Conservation (phyloP, 2,113 vertebrate species). For the Callaeas wilsoni region DNA sequence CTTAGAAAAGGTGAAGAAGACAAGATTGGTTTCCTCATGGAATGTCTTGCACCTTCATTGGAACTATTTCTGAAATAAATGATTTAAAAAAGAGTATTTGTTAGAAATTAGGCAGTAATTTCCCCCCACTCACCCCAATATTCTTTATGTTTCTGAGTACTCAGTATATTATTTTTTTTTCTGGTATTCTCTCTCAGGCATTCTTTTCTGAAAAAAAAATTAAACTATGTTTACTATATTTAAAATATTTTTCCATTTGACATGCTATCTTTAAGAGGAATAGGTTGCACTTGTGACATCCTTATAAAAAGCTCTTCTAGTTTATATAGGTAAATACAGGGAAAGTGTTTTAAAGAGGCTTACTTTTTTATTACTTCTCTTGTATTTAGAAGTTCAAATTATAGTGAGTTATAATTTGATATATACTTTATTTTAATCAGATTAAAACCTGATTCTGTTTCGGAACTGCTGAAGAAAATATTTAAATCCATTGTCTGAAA, state of each 20-base stretch:
- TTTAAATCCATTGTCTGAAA: not conserved
- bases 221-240: not conserved
- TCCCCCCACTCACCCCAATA: not conserved
- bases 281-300: not conserved
- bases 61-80: not conserved
- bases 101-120: not conserved
- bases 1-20: not conserved
- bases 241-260: not conserved
- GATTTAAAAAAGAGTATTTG: not conserved
- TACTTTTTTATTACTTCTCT: not conserved
- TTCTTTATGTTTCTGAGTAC: not conserved
- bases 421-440: not conserved
- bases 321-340: not conserved
- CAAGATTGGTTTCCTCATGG: not conserved
- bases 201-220: not conserved
- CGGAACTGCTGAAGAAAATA: not conserved
- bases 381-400: not conserved
- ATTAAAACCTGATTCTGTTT: not conserved
- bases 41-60: not conserved
- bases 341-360: not conserved
- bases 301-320: not conserved
- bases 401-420: not conserved
- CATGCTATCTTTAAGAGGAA: not conserved
- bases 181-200: fast-evolving
- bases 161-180: not conserved